phyloP scores from a whole-genome alignment of 2,888 invertebrate genomes.

The Philopedon plagiatum region DNA sequence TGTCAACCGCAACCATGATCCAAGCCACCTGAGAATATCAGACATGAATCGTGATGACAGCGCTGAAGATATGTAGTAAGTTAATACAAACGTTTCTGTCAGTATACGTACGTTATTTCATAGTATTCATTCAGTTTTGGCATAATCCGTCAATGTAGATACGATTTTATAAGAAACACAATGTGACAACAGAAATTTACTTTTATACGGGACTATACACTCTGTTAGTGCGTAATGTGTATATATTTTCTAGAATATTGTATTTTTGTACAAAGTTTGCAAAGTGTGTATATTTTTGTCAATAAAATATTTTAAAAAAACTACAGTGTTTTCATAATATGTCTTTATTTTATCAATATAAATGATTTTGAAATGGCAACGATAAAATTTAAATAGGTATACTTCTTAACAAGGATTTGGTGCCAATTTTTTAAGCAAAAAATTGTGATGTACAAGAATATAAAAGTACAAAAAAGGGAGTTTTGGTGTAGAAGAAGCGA shows the following conservation, averaged over 20 bases:
- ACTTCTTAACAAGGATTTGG: slow-evolving; percentile 18
- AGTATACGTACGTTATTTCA: too few species aligned
- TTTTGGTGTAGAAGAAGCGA: not conserved
- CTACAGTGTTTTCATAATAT: not conserved
- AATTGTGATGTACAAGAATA: slow-evolving; percentile 9
- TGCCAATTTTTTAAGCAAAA: slow-evolving; percentile 3
- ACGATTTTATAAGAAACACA: too few species aligned
- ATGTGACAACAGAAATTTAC: not conserved
- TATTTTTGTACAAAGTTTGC: slow-evolving; percentile 24
- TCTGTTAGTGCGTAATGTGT: not conserved
- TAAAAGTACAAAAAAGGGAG: slow-evolving; percentile 11
- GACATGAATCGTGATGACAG: too few species aligned
- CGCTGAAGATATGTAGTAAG: too few species aligned
- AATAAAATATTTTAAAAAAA: slow-evolving; percentile 20
- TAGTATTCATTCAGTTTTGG: too few species aligned
- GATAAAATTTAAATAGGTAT: too few species aligned
- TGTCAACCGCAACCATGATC: too few species aligned
- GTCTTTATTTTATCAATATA: slow-evolving; percentile 18
- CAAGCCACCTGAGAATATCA: too few species aligned
- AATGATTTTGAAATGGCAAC: slow-evolving; percentile 18
- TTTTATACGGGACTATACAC: not conserved
- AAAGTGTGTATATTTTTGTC: slow-evolving; percentile 23
- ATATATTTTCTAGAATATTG: not conserved
- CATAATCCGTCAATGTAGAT: too few species aligned
- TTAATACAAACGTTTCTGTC: too few species aligned